phyloP scores from a whole-genome alignment of 2,888 invertebrate genomes.

The Tuta absoluta region DNA sequence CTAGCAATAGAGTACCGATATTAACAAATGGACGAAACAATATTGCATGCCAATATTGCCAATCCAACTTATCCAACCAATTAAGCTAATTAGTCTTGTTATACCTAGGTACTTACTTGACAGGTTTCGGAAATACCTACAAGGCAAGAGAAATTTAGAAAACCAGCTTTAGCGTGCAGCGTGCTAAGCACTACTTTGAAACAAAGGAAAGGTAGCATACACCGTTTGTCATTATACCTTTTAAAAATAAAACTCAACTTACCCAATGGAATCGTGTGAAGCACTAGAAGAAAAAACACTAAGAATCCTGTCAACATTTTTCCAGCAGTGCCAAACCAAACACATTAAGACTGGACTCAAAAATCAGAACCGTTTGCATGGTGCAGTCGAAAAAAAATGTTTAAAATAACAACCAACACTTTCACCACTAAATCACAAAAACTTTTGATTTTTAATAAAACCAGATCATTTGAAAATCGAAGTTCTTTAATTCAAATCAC shows the following conservation, averaged over 20 bases:
- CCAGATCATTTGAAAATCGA: constrained; percentile 52
- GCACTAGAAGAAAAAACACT: constrained; percentile 59
- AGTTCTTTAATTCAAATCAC: constrained; percentile 39
- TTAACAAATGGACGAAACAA: background rate
- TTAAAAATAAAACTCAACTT: constrained; percentile 42
- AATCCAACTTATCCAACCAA: background rate
- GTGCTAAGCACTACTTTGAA: background rate
- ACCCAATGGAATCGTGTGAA: constrained; percentile 63
- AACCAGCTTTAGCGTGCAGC: background rate
- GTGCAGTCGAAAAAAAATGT: constrained; percentile 52
- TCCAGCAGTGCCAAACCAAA: constrained; percentile 57
- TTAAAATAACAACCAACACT: constrained; percentile 52
- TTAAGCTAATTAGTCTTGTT: constrained; percentile 3
- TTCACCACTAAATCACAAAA: constrained; percentile 53
- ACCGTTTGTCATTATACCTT: background rate
- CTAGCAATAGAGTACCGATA: background rate
- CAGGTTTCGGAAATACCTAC: background rate
- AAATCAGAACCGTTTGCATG: constrained; percentile 69
- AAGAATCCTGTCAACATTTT: constrained; percentile 73
- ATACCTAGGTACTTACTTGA: too few relatives aligned
- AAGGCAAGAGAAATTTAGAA: background rate
- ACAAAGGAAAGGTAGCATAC: background rate
- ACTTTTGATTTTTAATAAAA: constrained; percentile 55
- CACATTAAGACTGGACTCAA: constrained; percentile 59
- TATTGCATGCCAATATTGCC: background rate